Conservation (phyloP, 1,140 invertebrate species). For the Tyrophagus putrescentiae region DNA sequence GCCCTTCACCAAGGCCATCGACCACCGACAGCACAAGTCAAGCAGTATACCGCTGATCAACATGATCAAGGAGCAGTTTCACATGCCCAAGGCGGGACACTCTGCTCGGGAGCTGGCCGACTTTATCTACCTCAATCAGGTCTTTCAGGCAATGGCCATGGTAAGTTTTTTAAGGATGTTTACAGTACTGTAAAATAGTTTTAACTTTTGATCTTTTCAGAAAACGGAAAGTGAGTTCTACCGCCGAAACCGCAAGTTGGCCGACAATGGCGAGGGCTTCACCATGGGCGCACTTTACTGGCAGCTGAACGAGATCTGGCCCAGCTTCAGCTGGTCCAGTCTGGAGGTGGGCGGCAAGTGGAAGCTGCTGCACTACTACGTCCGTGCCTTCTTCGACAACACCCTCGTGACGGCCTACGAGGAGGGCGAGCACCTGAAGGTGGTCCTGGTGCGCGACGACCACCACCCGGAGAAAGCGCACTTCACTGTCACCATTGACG, state of each 20-base stretch:
- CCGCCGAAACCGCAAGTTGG: conserved; percentile 41
- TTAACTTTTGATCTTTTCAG: no score
- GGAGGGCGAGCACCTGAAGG: conserved; percentile 2
- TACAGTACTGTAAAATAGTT: no score
- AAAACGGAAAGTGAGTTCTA: conserved; percentile 79
- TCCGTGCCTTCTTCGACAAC: conserved; percentile 64
- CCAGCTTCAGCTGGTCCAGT: conserved; percentile 89
- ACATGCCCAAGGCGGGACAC: conserved; percentile 24
- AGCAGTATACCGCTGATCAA: conserved; percentile 37
- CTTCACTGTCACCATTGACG: not conserved
- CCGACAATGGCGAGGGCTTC: conserved; percentile 45
- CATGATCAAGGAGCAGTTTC: not conserved
- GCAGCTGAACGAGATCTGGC: conserved; percentile 98
- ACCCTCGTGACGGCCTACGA: conserved; percentile 44
- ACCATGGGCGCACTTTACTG: conserved; percentile 93
- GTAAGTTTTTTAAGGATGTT: no score
- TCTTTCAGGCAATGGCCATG: conserved; percentile 67
- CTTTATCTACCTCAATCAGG: conserved; percentile 37
- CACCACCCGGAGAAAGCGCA: conserved; percentile 7
- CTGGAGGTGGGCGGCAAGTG: conserved; percentile 67
- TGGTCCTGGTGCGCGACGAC: conserved; percentile 20
- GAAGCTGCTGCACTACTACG: conserved; percentile 86
- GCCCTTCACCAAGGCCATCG: conserved; percentile 42
- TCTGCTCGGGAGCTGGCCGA: conserved; percentile 23
- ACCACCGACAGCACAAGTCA: conserved; percentile 66